These are phyloP conservation scores for Lonchura striata DNA, from an alignment of 2,113 vertebrate species.

Conservation along the genomic window DNA sequence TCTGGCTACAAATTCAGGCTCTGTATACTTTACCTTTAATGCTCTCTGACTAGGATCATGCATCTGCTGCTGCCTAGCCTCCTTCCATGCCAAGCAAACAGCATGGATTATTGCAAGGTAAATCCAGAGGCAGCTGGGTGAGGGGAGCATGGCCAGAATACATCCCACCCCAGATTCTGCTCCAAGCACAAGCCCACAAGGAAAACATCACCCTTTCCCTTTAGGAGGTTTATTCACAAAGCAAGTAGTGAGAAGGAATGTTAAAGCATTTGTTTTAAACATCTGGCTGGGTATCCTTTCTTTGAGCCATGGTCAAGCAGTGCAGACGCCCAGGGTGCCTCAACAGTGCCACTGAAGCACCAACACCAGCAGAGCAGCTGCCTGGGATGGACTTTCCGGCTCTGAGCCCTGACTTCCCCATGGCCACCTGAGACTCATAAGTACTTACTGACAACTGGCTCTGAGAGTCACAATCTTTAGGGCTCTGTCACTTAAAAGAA, in stretches of 20 bases:
- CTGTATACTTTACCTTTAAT: neutral
- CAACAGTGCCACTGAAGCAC: fast-evolving
- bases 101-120: fast-evolving
- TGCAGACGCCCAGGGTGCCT: fast-evolving
- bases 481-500: neutral
- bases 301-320: neutral
- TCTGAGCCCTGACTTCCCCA: neutral
- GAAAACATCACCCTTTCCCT: neutral
- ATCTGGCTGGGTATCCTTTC: neutral
- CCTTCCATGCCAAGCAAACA: neutral
- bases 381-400: neutral
- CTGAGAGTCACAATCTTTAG: neutral
- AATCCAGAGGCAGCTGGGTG: fast-evolving
- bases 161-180: fast-evolving
- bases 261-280: neutral
- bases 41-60: neutral
- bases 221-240: neutral
- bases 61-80: neutral
- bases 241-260: neutral
- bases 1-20: neutral
- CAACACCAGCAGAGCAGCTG: neutral
- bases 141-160: neutral
- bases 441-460: neutral
- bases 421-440: neutral
- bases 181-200: neutral